Evolutionary conservation across 2,888 invertebrate species (phyloP).

Genomic region (Anagyrus pseudococci): DNA sequence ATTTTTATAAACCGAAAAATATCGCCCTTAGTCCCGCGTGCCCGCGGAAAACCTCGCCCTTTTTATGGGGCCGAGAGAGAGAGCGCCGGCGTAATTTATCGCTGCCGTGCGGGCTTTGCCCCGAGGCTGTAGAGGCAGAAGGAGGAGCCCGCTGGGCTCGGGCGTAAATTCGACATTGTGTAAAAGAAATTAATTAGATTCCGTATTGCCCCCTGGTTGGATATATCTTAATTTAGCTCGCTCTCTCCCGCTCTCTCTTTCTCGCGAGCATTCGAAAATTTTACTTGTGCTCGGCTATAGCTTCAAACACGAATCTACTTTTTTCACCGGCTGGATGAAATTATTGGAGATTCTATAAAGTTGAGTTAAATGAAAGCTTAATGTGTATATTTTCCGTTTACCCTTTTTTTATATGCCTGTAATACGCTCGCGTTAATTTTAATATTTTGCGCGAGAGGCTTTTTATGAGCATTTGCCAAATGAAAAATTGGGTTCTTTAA

Average conservation of each 20-base stretch:
- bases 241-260: no score
- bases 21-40: conserved; percentile 23
- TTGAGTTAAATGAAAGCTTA: no score
- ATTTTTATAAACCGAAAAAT: conserved; percentile 38
- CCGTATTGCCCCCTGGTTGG: conserved; percentile 3
- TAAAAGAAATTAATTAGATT: conserved; percentile 34
- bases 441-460: no score
- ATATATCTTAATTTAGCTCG: conserved; percentile 30
- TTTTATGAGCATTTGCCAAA: no score
- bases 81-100: conserved; percentile 29
- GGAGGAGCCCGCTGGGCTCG: conserved; percentile 2
- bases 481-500: no score
- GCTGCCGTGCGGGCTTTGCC: conserved; percentile 24
- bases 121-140: no score
- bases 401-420: no score
- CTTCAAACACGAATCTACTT: not conserved
- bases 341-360: not conserved
- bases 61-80: conserved; percentile 4
- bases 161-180: conserved; percentile 32
- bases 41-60: conserved; percentile 5
- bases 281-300: not conserved
- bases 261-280: conserved; percentile 6
- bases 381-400: no score
- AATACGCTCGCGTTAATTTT: no score
- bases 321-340: not conserved